These are phyloP conservation scores for Arothron firmamentum DNA, from an alignment of 2,113 vertebrate genomes.

Conservation along the genomic window DNA sequence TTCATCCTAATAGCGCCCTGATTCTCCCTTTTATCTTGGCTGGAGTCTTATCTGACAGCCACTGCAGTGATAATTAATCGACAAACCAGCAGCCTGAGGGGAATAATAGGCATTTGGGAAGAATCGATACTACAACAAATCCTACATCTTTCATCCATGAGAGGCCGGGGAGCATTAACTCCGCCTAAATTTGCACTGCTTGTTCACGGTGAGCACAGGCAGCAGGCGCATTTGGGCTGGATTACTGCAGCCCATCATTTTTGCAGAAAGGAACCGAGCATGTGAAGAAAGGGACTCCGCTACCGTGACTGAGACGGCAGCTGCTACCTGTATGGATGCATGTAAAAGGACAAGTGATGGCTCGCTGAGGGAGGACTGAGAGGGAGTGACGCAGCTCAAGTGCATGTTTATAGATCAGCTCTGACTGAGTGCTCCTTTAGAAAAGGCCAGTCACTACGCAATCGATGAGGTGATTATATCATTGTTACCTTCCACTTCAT, in stretches of 20 bases:
- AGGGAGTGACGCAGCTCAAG: constrained; percentile 30
- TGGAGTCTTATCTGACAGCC: constrained; percentile 2
- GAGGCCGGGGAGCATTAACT: constrained; percentile 19
- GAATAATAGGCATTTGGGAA: constrained; percentile 30
- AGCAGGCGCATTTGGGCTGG: too few species aligned
- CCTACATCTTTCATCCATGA: constrained; percentile 14
- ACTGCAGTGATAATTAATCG: constrained; percentile 36
- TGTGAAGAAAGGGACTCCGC: too few species aligned
- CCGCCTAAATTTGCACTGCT: not conserved
- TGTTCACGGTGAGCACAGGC: not conserved
- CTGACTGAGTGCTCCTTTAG: constrained; percentile 29
- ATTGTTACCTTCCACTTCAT: constrained; percentile 44
- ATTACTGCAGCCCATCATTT: too few species aligned
- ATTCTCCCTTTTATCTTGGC: constrained; percentile 24
- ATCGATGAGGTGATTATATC: constrained; percentile 49
- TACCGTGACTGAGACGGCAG: not conserved
- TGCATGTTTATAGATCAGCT: constrained; percentile 47
- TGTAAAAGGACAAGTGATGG: constrained; percentile 18
- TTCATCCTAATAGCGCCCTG: constrained; percentile 5
- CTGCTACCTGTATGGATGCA: not conserved
- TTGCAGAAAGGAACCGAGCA: too few species aligned
- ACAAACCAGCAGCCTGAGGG: constrained; percentile 34
- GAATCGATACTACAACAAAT: constrained; percentile 41
- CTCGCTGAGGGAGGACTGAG: constrained; percentile 21
- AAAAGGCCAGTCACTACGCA: constrained; percentile 30